Evolutionary conservation across 2,113 vertebrate species (phyloP).

Genomic region (Paramormyrops kingsleyae): DNA sequence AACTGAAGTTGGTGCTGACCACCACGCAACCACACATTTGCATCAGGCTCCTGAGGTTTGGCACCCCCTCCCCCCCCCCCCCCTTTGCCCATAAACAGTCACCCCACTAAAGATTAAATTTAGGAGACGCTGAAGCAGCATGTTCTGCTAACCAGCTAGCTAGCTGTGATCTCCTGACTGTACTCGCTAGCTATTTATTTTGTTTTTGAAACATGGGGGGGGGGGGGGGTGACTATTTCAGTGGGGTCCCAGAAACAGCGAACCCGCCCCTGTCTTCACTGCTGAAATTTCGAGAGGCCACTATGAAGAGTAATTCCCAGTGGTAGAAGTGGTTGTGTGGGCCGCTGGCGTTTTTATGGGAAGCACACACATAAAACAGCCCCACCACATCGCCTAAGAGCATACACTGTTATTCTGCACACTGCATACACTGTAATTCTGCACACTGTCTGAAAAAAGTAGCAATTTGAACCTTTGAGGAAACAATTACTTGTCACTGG

Average conservation of each 20-base stretch:
- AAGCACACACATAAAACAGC: neutral
- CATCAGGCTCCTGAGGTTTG: neutral
- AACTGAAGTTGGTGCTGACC: neutral
- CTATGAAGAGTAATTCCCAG: slow-evolving; percentile 11
- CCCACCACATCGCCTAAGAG: neutral
- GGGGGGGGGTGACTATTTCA: neutral
- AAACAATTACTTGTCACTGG: neutral
- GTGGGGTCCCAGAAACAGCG: neutral
- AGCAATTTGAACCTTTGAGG: neutral
- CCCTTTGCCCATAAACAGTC: neutral
- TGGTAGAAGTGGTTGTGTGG: neutral
- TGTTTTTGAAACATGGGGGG: neutral
- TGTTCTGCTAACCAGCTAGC: neutral
- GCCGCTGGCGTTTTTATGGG: neutral
- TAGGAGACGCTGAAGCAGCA: neutral
- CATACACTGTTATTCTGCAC: neutral
- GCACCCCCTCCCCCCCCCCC: neutral
- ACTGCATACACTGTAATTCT: neutral
- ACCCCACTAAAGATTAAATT: neutral
- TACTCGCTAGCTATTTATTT: neutral
- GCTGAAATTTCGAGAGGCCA: neutral
- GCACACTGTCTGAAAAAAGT: neutral
- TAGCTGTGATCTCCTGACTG: neutral
- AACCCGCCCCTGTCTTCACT: neutral
- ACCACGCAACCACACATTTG: neutral